These are phyloP conservation scores for Cardiocondyla obscurior DNA, from an alignment of 1,140 invertebrate genomes.

Conservation along the genomic window DNA sequence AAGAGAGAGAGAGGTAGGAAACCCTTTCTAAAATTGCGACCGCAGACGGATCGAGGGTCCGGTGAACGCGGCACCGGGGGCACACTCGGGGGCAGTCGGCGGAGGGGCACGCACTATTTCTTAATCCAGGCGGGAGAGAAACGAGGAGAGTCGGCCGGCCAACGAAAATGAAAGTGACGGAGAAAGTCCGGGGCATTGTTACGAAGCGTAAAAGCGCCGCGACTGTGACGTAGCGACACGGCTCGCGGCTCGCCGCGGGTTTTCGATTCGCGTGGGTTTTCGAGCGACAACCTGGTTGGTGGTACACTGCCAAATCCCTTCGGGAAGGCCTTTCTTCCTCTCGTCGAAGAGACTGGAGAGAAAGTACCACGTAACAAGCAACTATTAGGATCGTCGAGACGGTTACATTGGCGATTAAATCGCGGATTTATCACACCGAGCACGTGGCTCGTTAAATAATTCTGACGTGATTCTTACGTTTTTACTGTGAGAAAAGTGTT, in stretches of 20 bases:
- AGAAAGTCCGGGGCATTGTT: slow-evolving; percentile 84
- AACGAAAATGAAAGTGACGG: slow-evolving; percentile 84
- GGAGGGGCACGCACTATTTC: slow-evolving; percentile 79
- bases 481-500: background rate
- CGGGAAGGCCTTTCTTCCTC: too few relatives aligned
- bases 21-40: slow-evolving; percentile 80
- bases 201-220: slow-evolving; percentile 79
- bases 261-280: slow-evolving; percentile 50
- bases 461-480: background rate
- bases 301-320: background rate
- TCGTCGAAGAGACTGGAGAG: background rate
- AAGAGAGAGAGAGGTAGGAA: slow-evolving; percentile 39
- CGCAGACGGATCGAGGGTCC: slow-evolving; percentile 51
- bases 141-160: slow-evolving; percentile 69
- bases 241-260: slow-evolving; percentile 44
- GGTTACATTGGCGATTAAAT: background rate
- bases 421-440: background rate
- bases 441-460: background rate
- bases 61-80: slow-evolving; percentile 26
- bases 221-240: slow-evolving; percentile 60
- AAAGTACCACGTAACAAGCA: background rate
- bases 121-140: slow-evolving; percentile 75
- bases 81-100: slow-evolving; percentile 59
- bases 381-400: background rate
- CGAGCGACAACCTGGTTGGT: slow-evolving; percentile 5